Percentiles rank a stretch among this genome's conserved stretches.
These are phyloP conservation scores for Lepidochrysops patricia DNA, from an alignment of 2,888 invertebrate genomes.

Conservation along the genomic window DNA sequence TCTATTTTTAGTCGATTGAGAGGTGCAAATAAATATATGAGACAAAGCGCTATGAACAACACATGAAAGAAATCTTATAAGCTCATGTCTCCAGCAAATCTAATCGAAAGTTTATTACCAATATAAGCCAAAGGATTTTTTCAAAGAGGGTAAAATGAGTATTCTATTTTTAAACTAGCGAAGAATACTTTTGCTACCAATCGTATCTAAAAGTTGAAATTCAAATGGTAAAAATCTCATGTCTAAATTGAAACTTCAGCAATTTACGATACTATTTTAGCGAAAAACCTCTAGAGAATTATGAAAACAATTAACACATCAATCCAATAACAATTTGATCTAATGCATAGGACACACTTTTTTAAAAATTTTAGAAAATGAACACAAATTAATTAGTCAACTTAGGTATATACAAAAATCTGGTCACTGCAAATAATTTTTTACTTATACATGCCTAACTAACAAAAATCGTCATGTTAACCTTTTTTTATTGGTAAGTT, in stretches of 20 bases:
- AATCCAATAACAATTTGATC: conserved; percentile 21
- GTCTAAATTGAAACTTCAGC: conserved; percentile 20
- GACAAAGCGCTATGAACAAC: conserved; percentile 16
- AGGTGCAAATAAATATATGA: conserved; percentile 15
- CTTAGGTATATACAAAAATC: no score
- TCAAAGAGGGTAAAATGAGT: conserved; percentile 15
- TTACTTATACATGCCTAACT: no score
- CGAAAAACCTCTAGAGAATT: conserved; percentile 19
- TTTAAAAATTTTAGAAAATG: neutral
- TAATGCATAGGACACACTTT: conserved; percentile 22
- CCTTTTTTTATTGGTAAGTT: no score
- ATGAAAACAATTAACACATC: conserved; percentile 18
- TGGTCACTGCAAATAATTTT: no score
- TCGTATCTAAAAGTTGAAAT: conserved; percentile 16
- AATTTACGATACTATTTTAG: conserved; percentile 15
- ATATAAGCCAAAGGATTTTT: conserved; percentile 16
- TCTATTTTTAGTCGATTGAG: conserved; percentile 13
- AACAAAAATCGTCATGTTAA: no score
- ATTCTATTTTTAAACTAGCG: conserved; percentile 15
- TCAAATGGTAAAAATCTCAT: conserved; percentile 14
- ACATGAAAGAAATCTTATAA: conserved; percentile 14
- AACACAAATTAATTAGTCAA: no score
- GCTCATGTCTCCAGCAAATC: conserved; percentile 15
- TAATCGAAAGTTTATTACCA: conserved; percentile 13
- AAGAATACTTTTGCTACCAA: conserved; percentile 16